Evolutionary conservation across 2,888 invertebrate genomes (phyloP), one percentile per base, ranked within the genome.

Genomic region (Xestia xanthographa): DNA sequence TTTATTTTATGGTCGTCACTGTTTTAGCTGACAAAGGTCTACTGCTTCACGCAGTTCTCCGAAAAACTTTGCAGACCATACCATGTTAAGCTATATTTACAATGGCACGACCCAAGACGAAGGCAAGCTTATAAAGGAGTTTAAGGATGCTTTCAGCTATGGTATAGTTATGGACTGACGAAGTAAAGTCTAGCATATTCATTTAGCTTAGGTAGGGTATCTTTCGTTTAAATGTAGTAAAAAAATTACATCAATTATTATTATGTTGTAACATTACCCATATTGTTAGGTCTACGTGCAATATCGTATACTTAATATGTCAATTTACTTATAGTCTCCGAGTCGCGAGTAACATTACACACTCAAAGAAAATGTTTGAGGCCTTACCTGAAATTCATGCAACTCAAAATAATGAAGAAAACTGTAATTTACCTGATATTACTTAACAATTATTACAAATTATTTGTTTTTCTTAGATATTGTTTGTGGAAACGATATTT

Each of bases 121-220:
- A 43, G 29, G 29, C 34, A 53, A 60, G 45, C 78, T 68, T 67
- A 48, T 58, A 17, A 38, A 22, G 22, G 38, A 45, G 41, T 48
- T 50, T 48, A 38, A 45, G 38, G 22, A 29, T 56, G 26, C 38
- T 58, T 12, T 50, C 20, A 26, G 43, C 43, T 50, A 45, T 69
- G 26, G 26, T 34, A 38, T 72, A 53, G 26, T 41, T 63, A 63
- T 41, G n/a, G n/a, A 43, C 41, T 62, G 43, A 63, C 34, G 5
- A 77, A 62, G n/a, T 62, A 29, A 62, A 5, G 43, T 17, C 22
- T 69, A 69, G 41, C 66, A 12, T 43, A 29, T 45, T 48, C 0
- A 48, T 48, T 48, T 43, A 60, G 9, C 9, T 29, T 29, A 58
- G 29, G 9, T 58, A 9, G 58, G 29, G 20, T 58, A 20, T 9